Percentiles rank a stretch among this genome's conserved stretches.
Conservation (phyloP, 1,140 invertebrate species). For the Choristoneura fumiferana region DNA sequence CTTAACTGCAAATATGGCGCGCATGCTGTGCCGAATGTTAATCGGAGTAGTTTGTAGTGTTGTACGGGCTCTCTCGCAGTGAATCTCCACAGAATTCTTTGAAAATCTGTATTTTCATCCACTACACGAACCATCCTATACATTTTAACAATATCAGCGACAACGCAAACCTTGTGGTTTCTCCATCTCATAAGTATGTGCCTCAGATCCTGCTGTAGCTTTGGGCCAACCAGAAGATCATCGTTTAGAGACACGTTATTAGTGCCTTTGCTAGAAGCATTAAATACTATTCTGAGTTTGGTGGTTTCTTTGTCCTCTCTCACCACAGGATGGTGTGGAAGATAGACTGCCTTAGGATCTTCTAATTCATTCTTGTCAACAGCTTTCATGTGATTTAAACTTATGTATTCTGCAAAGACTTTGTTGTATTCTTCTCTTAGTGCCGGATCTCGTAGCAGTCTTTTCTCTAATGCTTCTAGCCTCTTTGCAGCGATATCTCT, state of each 20-base stretch:
- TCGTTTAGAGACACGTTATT: slow-evolving; percentile 63
- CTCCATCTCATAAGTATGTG: slow-evolving; percentile 65
- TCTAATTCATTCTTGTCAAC: slow-evolving; percentile 28
- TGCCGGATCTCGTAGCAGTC: slow-evolving; percentile 30
- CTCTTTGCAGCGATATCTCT: slow-evolving; percentile 22
- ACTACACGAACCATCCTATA: slow-evolving; percentile 52
- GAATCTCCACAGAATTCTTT: slow-evolving; percentile 64
- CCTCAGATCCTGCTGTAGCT: slow-evolving; percentile 63
- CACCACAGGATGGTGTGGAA: slow-evolving; percentile 48
- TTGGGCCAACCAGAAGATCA: slow-evolving; percentile 54
- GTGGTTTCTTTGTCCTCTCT: slow-evolving; percentile 43
- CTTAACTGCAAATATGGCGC: slow-evolving; percentile 56
- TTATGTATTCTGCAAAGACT: slow-evolving; percentile 54
- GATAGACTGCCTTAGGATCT: slow-evolving; percentile 29
- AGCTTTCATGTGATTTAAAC: slow-evolving; percentile 42
- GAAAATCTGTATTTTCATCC: slow-evolving; percentile 43
- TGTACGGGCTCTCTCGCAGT: neutral
- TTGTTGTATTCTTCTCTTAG: slow-evolving; percentile 42
- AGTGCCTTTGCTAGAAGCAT: slow-evolving; percentile 49
- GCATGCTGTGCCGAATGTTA: slow-evolving; percentile 54
- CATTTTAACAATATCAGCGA: slow-evolving; percentile 66
- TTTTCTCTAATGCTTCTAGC: slow-evolving; percentile 34
- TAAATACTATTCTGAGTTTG: slow-evolving; percentile 46
- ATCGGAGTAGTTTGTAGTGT: slow-evolving; percentile 39
- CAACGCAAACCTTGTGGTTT: slow-evolving; percentile 48